A percentile compares a stretch with the other conserved stretches of the same genome.
Evolutionary conservation across 1,140 invertebrate species (phyloP).

Genomic region (Drosophila obscura): DNA sequence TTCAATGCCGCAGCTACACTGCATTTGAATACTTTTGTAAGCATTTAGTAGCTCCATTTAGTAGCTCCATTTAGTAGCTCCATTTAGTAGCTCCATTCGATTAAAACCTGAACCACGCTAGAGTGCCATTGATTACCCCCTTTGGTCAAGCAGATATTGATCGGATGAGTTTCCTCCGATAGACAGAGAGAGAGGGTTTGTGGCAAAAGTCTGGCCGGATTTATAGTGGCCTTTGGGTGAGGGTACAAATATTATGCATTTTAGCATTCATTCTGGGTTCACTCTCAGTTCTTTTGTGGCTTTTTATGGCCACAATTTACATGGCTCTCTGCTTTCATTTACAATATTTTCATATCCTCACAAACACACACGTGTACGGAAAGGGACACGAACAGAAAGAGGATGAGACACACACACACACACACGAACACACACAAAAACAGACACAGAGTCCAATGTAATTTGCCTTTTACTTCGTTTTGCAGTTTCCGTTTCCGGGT

Average conservation of each 20-base stretch:
- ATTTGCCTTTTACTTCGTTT: constrained; percentile 77
- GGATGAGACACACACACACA: constrained; percentile 6
- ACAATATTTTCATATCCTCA: constrained; percentile 65
- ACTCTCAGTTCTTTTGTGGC: constrained; percentile 58
- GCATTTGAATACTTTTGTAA: too few relatives aligned
- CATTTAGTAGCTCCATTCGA: too few relatives aligned
- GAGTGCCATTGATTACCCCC: too few relatives aligned
- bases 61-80: too few relatives aligned
- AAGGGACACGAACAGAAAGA: too few relatives aligned
- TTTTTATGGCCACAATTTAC: constrained; percentile 72
- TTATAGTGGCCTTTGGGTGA: background rate
- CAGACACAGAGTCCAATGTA: constrained; percentile 45
- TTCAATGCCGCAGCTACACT: too few relatives aligned
- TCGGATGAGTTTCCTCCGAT: too few relatives aligned
- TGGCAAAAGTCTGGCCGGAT: background rate
- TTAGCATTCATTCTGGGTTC: constrained; percentile 30
- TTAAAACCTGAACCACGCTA: too few relatives aligned
- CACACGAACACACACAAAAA: background rate
- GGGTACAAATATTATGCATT: constrained; percentile 33
- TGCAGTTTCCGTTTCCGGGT: constrained; percentile 66
- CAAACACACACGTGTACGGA: constrained; percentile 21
- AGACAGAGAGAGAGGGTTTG: background rate
- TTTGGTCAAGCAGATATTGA: too few relatives aligned
- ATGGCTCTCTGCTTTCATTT: constrained; percentile 73
- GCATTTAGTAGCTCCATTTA: too few relatives aligned